Conservation (phyloP, 2,888 invertebrate species). For the Drosophila trichaetosa region DNA sequence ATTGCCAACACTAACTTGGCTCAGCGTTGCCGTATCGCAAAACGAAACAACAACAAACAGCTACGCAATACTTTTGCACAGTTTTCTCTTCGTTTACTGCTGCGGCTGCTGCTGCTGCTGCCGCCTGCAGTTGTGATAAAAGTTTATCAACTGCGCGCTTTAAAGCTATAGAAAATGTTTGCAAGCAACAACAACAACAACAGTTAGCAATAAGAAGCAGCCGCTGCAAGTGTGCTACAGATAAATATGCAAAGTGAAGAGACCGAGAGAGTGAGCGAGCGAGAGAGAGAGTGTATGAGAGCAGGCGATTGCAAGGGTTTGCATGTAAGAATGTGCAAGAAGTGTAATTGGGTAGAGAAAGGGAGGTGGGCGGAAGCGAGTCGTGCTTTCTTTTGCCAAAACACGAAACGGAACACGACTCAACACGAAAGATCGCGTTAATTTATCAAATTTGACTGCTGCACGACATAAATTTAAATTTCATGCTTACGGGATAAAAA, state of each 20-base stretch:
- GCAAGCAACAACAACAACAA: slow-evolving; percentile 36
- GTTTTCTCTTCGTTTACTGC: slow-evolving; percentile 46
- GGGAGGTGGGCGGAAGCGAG: not conserved
- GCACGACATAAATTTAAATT: not conserved
- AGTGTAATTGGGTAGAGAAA: slow-evolving; percentile 1
- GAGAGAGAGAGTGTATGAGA: slow-evolving; percentile 6
- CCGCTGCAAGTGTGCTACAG: slow-evolving; percentile 69
- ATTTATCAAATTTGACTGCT: not conserved
- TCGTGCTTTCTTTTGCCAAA: not conserved
- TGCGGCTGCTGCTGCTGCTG: slow-evolving; percentile 34
- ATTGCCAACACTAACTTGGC: slow-evolving; percentile 24
- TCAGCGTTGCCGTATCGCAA: slow-evolving; percentile 54
- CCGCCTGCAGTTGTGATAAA: slow-evolving; percentile 72
- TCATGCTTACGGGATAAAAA: not conserved
- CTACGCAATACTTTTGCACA: slow-evolving; percentile 58
- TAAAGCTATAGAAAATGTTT: slow-evolving; percentile 59
- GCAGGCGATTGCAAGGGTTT: slow-evolving; percentile 10
- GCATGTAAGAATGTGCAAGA: slow-evolving; percentile 43
- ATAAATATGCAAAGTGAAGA: slow-evolving; percentile 70
- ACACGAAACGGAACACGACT: not conserved
- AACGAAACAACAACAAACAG: slow-evolving; percentile 15
- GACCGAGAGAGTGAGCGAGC: not conserved
- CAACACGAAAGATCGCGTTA: slow-evolving; percentile 1
- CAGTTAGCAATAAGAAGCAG: slow-evolving; percentile 39
- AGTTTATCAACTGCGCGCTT: slow-evolving; percentile 74